Evolutionary conservation across 2,888 invertebrate species (phyloP), one percentile per base, ranked within the genome.

Genomic region (Aporophyla nigra): DNA sequence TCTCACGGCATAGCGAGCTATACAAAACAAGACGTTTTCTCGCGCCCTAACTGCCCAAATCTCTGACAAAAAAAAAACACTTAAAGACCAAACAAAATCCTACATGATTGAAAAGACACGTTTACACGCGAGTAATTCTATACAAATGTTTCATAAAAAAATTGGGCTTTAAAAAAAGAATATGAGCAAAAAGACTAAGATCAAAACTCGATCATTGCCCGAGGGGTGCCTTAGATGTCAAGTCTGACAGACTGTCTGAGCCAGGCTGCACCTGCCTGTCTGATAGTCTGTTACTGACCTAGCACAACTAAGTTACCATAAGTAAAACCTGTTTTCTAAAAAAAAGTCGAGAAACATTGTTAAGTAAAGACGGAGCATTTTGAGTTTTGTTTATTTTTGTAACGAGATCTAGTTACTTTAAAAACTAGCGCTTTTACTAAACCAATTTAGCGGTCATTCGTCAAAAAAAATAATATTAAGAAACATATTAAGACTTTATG

Each of bases 261-360:
- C 24, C 16, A 40, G 19, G 5, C 71, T 71, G 12, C 85, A 89
- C 80, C 82, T 86, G 88, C 80, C 74, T 14, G 75, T 71, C 73
- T 72, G 72, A 16, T 21, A 40, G 51, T 71, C 72, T 80, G 76
- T 69, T 67, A 79, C 82, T 88, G 85, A 88, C 89, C 83, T 88
- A 85, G 43, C 71, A 61, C 79, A 88, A 85, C 70, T 49, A 63
- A 76, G 71, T 62, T 51, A 49, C 65, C 62, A 69, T 73, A 77
- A 72, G 21, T 27, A 12, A 78, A 86, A 88, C 86, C 74, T n/a
- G 86, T 86, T 87, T 71, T 66, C 58, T 62, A 77, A 74, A 79
- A 80, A n/a, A 77, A 74, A 63, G n/a, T 51, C 49, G 2, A 51
- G 19, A 21, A 40, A 16, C 54, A 58, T 61, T 40, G 5, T 67